These are phyloP conservation scores for Agonopterix subpropinquella DNA, from an alignment of 2,888 invertebrate species.

Conservation along the genomic window DNA sequence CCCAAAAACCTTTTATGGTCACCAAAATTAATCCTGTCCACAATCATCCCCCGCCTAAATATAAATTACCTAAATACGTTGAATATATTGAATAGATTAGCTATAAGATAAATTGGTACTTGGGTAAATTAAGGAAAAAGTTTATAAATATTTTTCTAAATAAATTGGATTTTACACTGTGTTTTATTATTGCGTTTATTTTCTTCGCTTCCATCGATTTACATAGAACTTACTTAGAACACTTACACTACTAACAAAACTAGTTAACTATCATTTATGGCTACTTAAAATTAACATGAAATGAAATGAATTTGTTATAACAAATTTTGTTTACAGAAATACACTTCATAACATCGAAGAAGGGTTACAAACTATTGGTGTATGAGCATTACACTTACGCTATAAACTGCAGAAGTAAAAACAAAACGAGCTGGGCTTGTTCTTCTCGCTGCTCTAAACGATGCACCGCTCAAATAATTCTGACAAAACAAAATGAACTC, in stretches of 20 bases:
- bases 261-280: not conserved
- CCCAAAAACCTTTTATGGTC: conserved; percentile 26
- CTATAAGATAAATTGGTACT: not conserved
- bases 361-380: conserved; percentile 46
- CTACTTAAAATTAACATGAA: not conserved
- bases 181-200: not conserved
- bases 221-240: too few species aligned
- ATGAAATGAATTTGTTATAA: too few species aligned
- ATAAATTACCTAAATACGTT: conserved; percentile 23
- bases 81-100: conserved; percentile 14
- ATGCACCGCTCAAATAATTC: conserved; percentile 45
- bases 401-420: conserved; percentile 40
- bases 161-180: not conserved
- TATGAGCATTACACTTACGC: conserved; percentile 52
- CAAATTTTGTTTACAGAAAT: conserved; percentile 48
- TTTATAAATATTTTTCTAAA: not conserved
- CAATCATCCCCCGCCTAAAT: conserved; percentile 36
- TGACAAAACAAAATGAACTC: conserved; percentile 36
- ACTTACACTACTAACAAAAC: too few species aligned
- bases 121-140: too few species aligned
- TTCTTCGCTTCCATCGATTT: not conserved
- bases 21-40: conserved; percentile 28
- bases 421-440: conserved; percentile 45
- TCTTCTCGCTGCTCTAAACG: conserved; percentile 54
- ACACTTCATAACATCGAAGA: conserved; percentile 54